Evolutionary conservation across 1,140 invertebrate species (phyloP).

Genomic region (Drosophila nebulosa): DNA sequence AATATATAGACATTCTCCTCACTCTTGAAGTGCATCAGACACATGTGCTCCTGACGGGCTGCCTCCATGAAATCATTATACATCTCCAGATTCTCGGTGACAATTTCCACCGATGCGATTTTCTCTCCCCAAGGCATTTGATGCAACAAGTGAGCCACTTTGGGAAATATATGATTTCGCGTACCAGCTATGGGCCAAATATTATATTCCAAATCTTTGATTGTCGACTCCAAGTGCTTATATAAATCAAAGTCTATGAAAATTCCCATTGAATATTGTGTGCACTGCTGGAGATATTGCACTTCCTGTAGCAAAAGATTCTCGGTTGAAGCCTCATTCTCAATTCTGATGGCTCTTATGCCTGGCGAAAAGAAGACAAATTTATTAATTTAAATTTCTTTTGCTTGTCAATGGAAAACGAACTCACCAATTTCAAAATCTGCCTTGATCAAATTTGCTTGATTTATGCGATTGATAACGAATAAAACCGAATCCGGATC

Average conservation of each 20-base stretch:
- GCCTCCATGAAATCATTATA: constrained; percentile 80
- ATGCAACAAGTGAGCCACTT: constrained; percentile 71
- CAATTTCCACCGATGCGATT: constrained; percentile 76
- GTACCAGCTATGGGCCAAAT: constrained; percentile 76
- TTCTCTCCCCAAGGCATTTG: constrained; percentile 79
- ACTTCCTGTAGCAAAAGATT: constrained; percentile 74
- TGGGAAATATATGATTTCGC: constrained; percentile 59
- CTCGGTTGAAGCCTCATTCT: constrained; percentile 55
- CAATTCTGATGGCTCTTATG: constrained; percentile 60
- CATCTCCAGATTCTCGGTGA: constrained; percentile 64
- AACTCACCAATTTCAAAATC: constrained; percentile 76
- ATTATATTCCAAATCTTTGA: constrained; percentile 73
- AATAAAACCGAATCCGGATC: constrained; percentile 70
- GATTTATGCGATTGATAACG: constrained; percentile 73
- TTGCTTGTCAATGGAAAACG: not conserved
- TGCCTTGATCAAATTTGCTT: constrained; percentile 66
- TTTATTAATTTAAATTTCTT: not conserved
- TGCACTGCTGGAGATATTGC: constrained; percentile 73
- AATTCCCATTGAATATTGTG: constrained; percentile 64
- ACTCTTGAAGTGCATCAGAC: constrained; percentile 78
- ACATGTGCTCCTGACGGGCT: constrained; percentile 70
- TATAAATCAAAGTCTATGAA: constrained; percentile 72
- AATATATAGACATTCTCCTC: constrained; percentile 73
- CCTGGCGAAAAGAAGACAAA: constrained; percentile 27
- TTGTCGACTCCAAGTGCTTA: constrained; percentile 51